phyloP scores from a whole-genome alignment of 2,113 vertebrate species.

The Colaptes auratus region DNA sequence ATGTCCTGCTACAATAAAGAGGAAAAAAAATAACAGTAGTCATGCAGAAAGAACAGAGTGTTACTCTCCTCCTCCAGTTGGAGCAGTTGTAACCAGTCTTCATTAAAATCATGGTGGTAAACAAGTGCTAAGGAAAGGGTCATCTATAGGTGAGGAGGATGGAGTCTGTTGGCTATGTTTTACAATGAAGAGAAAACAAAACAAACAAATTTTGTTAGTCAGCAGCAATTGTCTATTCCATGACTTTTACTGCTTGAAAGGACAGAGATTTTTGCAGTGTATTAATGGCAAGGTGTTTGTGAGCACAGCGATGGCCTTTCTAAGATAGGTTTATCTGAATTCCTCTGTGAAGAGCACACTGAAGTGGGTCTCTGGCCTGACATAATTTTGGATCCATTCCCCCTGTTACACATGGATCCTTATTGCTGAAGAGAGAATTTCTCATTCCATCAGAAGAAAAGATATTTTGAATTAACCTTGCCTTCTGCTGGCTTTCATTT shows the following conservation, averaged over 20 bases:
- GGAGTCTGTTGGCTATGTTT: neutral
- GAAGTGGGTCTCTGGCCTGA: neutral
- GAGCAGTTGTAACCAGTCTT: neutral
- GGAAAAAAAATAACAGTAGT: neutral
- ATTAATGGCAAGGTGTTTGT: neutral
- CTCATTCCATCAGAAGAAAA: neutral
- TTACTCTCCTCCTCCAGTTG: neutral
- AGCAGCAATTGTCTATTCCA: neutral
- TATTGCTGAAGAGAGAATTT: neutral
- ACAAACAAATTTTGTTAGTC: neutral
- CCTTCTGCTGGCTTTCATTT: neutral
- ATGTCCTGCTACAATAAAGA: neutral
- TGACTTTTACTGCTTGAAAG: neutral
- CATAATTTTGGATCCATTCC: neutral
- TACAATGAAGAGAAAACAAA: neutral
- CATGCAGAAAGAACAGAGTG: neutral
- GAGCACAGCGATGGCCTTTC: neutral
- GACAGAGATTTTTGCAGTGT: neutral
- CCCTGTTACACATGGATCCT: accelerated
- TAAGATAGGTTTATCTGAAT: neutral
- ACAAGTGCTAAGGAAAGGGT: neutral
- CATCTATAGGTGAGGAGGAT: neutral
- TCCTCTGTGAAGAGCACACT: neutral
- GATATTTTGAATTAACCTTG: neutral
- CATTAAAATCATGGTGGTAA: neutral